These are phyloP conservation scores for Pherbina coryleti DNA, from an alignment of 2,888 invertebrate species.

Conservation along the genomic window DNA sequence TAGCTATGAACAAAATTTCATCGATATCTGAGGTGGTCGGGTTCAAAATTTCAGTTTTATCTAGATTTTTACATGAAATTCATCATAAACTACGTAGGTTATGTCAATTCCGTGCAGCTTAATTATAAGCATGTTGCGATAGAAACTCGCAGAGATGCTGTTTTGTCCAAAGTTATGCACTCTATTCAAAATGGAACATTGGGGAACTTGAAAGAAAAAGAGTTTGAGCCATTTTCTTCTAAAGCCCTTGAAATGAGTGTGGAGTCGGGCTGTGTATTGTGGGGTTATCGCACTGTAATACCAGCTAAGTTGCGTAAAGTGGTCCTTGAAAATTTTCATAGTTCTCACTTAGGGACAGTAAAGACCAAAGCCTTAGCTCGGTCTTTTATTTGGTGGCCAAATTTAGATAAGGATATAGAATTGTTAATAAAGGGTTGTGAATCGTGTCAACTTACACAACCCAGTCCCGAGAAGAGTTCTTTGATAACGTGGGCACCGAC, in stretches of 20 bases:
- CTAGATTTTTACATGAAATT: too few species aligned
- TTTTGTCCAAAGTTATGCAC: slow-evolving; percentile 35
- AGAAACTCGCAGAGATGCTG: slow-evolving; percentile 26
- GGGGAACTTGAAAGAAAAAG: slow-evolving; percentile 15
- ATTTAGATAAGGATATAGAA: too few species aligned
- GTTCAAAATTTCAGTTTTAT: too few species aligned
- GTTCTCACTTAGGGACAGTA: background rate
- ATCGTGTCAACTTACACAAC: background rate
- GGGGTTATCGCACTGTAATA: slow-evolving; percentile 31
- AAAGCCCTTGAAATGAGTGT: slow-evolving; percentile 36
- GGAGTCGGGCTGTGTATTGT: slow-evolving; percentile 37
- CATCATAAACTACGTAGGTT: slow-evolving; percentile 38
- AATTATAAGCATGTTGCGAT: slow-evolving; percentile 40
- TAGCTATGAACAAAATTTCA: too few species aligned
- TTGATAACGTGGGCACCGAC: background rate
- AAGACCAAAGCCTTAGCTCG: background rate
- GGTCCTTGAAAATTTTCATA: background rate
- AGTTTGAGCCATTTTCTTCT: slow-evolving; percentile 27
- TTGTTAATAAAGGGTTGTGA: too few species aligned
- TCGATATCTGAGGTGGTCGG: too few species aligned
- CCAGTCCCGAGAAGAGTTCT: background rate
- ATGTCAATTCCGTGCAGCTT: slow-evolving; percentile 31
- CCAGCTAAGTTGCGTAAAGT: slow-evolving; percentile 25
- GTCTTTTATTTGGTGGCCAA: too few species aligned
- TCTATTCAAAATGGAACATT: slow-evolving; percentile 35